Evolutionary conservation across 2,888 invertebrate species (phyloP).

Genomic region (Polylopha cassiicola): DNA sequence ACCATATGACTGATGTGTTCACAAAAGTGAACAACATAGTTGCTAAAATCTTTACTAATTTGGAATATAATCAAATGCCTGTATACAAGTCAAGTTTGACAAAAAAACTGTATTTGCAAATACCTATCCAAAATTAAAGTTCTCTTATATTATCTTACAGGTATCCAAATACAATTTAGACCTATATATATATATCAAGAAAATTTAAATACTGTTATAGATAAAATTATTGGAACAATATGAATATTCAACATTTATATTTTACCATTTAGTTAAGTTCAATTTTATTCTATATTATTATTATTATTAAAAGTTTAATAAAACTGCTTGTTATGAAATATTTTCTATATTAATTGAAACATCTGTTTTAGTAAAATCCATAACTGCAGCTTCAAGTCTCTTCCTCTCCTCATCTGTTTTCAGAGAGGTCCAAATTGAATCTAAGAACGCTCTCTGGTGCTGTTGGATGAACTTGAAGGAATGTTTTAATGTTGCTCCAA

Average conservation of each 20-base stretch:
- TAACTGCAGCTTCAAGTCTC: conserved; percentile 69
- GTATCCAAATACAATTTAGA: too few relatives aligned
- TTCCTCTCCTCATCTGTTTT: conserved; percentile 80
- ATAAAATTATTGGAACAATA: too few relatives aligned
- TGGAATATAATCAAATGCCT: conserved; percentile 51
- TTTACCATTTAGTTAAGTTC: too few relatives aligned
- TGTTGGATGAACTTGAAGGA: conserved; percentile 85
- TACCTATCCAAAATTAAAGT: conserved; percentile 25
- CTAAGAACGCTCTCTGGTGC: conserved; percentile 81
- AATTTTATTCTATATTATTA: too few relatives aligned
- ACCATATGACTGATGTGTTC: conserved; percentile 58
- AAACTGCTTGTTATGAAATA: conserved; percentile 36
- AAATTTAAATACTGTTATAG: too few relatives aligned
- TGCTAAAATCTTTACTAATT: conserved; percentile 36
- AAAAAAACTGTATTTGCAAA: conserved; percentile 57
- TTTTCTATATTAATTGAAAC: conserved; percentile 63
- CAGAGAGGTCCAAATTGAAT: conserved; percentile 78
- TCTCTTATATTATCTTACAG: too few relatives aligned
- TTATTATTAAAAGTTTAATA: background rate
- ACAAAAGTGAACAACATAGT: conserved; percentile 54
- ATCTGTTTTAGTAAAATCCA: conserved; percentile 69
- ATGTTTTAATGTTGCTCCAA: conserved; percentile 87
- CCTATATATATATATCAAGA: too few relatives aligned
- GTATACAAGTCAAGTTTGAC: conserved; percentile 51
- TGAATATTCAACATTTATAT: too few relatives aligned